Percentiles rank a stretch among this genome's conserved stretches.
phyloP scores from a whole-genome alignment of 2,888 invertebrate species.

The Drosophila ezoana region DNA sequence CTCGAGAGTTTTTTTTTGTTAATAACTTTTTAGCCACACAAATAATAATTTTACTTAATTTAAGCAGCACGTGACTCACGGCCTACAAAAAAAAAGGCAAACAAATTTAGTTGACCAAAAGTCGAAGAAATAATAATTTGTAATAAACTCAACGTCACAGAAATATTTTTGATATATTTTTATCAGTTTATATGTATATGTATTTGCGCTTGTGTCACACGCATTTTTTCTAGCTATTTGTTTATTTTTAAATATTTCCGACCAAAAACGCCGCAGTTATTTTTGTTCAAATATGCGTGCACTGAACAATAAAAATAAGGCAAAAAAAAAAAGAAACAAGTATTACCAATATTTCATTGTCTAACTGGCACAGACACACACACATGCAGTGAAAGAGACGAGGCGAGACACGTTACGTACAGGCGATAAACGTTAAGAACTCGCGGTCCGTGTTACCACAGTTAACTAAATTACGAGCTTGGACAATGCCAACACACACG shows the following conservation, averaged over 20 bases:
- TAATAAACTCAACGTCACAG: neutral
- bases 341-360: slow-evolving; percentile 61
- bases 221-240: slow-evolving; percentile 13
- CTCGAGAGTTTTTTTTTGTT: slow-evolving; percentile 5
- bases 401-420: slow-evolving; percentile 7
- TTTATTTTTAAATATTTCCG: slow-evolving; percentile 33
- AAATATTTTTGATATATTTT: slow-evolving; percentile 4
- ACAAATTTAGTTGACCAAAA: neutral
- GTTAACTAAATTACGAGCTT: slow-evolving; percentile 46
- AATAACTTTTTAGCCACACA: slow-evolving; percentile 3
- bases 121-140: slow-evolving; percentile 1
- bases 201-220: slow-evolving; percentile 12
- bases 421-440: slow-evolving; percentile 53
- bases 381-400: slow-evolving; percentile 20
- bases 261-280: slow-evolving; percentile 36
- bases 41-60: neutral
- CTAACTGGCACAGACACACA: slow-evolving; percentile 43
- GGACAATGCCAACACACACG: slow-evolving; percentile 29
- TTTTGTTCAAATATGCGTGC: slow-evolving; percentile 30
- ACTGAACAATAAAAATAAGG: slow-evolving; percentile 19
- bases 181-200: neutral
- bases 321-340: slow-evolving; percentile 10
- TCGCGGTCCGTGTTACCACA: slow-evolving; percentile 53
- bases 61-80: slow-evolving; percentile 59
- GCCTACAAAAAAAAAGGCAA: slow-evolving; percentile 6